phyloP scores from a whole-genome alignment of 2,888 invertebrate genomes.

The Ceraclea dissimilis region DNA sequence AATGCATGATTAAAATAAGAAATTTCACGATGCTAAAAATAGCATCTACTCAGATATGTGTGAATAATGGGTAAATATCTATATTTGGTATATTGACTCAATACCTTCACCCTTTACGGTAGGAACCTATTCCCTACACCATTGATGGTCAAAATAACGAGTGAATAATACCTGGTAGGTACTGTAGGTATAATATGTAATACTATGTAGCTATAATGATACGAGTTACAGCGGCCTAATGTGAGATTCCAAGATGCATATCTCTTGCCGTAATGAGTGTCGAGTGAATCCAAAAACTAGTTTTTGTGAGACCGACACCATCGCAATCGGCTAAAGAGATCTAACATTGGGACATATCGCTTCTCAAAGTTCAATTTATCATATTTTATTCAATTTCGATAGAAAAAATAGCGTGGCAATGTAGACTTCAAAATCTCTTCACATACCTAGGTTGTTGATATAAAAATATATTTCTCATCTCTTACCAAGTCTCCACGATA shows the following conservation, averaged over 20 bases:
- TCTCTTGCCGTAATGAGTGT: constrained; percentile 16
- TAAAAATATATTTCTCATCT: too few relatives aligned
- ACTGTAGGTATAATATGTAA: neutral
- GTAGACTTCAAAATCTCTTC: too few relatives aligned
- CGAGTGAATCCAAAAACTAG: constrained; percentile 16
- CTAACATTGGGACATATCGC: neutral
- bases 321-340: neutral
- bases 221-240: constrained; percentile 13
- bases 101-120: neutral
- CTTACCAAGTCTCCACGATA: too few relatives aligned
- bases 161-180: neutral
- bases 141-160: neutral
- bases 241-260: constrained; percentile 19
- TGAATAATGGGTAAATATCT: too few relatives aligned
- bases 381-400: too few relatives aligned
- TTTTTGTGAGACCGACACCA: constrained; percentile 15
- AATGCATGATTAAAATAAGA: too few relatives aligned
- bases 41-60: too few relatives aligned
- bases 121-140: neutral
- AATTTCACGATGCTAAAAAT: too few relatives aligned
- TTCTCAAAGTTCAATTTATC: neutral
- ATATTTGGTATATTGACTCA: too few relatives aligned
- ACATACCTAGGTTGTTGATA: too few relatives aligned
- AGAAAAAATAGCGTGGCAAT: too few relatives aligned
- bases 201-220: too few relatives aligned